These are phyloP conservation scores for Amblyjoppa proteus DNA, from an alignment of 2,888 invertebrate genomes.

Conservation along the genomic window DNA sequence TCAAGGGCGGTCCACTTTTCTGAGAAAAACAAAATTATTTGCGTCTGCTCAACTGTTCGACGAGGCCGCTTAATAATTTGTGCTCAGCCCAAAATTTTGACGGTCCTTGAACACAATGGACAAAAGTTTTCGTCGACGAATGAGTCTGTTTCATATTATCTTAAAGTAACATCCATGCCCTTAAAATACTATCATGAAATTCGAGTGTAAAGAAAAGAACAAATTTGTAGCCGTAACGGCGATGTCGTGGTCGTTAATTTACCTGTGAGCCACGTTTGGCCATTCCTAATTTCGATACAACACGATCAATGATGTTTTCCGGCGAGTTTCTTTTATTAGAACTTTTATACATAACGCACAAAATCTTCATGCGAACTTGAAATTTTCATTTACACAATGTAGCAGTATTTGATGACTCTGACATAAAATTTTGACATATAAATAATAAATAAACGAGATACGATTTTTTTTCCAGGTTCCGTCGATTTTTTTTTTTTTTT, in stretches of 20 bases:
- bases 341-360: constrained; percentile 64
- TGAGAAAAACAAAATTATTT: no score
- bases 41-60: no score
- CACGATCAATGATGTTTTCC: constrained; percentile 59
- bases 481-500: not conserved
- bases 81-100: no score
- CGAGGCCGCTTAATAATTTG: no score
- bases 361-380: constrained; percentile 34
- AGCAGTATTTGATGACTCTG: constrained; percentile 19
- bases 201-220: not conserved
- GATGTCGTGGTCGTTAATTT: not conserved
- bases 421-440: constrained; percentile 57
- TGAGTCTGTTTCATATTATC: no score
- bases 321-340: constrained; percentile 44
- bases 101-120: no score
- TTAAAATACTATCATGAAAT: not conserved
- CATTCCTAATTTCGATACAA: constrained; percentile 70
- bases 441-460: constrained; percentile 60
- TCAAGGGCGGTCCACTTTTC: no score
- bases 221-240: not conserved
- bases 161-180: not conserved
- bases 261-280: constrained; percentile 64
- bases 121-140: no score
- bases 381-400: constrained; percentile 35
- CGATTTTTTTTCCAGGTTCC: not conserved